Conservation (phyloP, 1,140 invertebrate species). For the Lerema accius region DNA sequence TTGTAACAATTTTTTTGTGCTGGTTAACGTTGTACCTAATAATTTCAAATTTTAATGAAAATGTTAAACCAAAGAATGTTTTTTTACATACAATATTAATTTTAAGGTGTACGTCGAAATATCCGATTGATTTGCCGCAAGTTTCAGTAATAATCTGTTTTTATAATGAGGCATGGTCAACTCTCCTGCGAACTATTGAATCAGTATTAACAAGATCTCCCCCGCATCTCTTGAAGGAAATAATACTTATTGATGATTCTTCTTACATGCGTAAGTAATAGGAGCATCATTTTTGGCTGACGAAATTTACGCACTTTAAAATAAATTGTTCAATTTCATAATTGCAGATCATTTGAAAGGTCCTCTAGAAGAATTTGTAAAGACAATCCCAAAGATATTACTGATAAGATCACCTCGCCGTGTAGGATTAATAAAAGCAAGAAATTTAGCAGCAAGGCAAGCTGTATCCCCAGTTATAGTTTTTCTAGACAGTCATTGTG, state of each 20-base stretch:
- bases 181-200: conserved; percentile 88
- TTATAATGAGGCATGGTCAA: conserved; percentile 93
- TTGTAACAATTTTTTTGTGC: too few relatives aligned
- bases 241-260: conserved; percentile 93
- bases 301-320: neutral
- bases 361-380: conserved; percentile 43
- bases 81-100: too few relatives aligned
- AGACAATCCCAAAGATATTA: conserved; percentile 35
- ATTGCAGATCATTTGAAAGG: conserved; percentile 44
- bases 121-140: conserved; percentile 74
- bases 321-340: neutral
- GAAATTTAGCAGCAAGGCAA: conserved; percentile 41
- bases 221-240: conserved; percentile 87
- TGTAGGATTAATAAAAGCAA: conserved; percentile 46
- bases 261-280: conserved; percentile 87
- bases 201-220: conserved; percentile 91
- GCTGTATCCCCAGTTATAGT: conserved; percentile 42
- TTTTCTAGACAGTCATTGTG: conserved; percentile 55
- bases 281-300: neutral
- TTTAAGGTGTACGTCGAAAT: conserved; percentile 3
- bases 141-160: conserved; percentile 90
- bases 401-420: conserved; percentile 38
- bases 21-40: too few relatives aligned
- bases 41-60: too few relatives aligned
- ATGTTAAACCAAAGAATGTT: too few relatives aligned